Percentiles rank a stretch among this genome's conserved stretches.
These are phyloP conservation scores for Trichosurus vulpecula DNA, from an alignment of 2,797 vertebrate genomes.

Conservation along the genomic window DNA sequence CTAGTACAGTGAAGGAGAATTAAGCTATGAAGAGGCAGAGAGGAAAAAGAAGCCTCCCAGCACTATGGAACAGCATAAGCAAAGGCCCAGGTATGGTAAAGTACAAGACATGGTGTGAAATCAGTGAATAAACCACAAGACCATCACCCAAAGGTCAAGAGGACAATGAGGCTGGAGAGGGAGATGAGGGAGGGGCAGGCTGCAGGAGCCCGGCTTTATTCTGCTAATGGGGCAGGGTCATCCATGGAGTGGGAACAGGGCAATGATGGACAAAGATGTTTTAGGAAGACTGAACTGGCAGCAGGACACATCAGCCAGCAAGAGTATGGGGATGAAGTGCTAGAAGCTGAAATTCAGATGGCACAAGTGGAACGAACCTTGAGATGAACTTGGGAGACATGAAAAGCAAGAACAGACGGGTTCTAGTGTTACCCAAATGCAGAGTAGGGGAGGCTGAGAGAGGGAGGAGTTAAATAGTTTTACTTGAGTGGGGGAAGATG, in stretches of 20 bases:
- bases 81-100: neutral
- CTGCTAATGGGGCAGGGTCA: neutral
- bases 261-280: neutral
- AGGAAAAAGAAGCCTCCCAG: neutral
- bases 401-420: neutral
- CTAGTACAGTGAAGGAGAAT: neutral
- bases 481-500: neutral
- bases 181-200: neutral
- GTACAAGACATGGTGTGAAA: neutral
- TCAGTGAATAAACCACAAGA: neutral
- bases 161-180: neutral
- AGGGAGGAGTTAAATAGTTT: neutral
- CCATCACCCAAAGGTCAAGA: neutral
- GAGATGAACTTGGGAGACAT: neutral
- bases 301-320: neutral
- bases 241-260: neutral
- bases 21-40: neutral
- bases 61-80: neutral
- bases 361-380: neutral
- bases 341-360: neutral
- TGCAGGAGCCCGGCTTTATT: neutral
- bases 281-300: neutral
- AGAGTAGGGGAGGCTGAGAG: neutral
- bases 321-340: neutral
- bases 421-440: neutral